Percentiles rank a stretch among this genome's conserved stretches.
phyloP scores from a whole-genome alignment of 1,140 invertebrate species.

The Ceratosolen fusciceps region DNA sequence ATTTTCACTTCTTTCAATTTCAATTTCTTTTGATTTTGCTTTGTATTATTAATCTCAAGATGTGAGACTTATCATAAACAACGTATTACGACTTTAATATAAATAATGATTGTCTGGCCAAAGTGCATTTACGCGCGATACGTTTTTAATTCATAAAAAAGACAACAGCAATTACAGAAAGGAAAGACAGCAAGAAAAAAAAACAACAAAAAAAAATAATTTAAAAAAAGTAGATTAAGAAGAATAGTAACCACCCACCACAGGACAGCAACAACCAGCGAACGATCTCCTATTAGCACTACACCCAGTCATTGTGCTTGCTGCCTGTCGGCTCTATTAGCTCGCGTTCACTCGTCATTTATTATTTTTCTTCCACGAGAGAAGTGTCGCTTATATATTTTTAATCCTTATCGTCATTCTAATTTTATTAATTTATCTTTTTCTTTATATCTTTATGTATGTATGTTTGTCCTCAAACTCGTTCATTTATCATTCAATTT shows the following conservation, averaged over 20 bases:
- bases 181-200: conserved; percentile 39
- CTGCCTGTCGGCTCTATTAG: conserved; percentile 62
- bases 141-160: conserved; percentile 38
- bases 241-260: conserved; percentile 67
- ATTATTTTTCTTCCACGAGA: conserved; percentile 23
- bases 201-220: conserved; percentile 34
- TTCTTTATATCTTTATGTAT: neutral
- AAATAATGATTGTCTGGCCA: neutral
- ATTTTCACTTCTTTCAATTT: too few species aligned
- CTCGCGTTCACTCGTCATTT: conserved; percentile 46
- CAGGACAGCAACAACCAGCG: conserved; percentile 73
- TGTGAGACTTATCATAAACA: too few species aligned
- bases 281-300: conserved; percentile 65
- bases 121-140: conserved; percentile 39
- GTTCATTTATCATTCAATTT: conserved; percentile 28
- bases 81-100: too few species aligned
- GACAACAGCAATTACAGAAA: conserved; percentile 47
- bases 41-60: too few species aligned
- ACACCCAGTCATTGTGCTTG: conserved; percentile 52
- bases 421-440: too few species aligned
- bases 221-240: conserved; percentile 49
- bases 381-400: neutral
- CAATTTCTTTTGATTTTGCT: too few species aligned
- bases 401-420: too few species aligned
- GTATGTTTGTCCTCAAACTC: neutral